Conservation (phyloP, 2,888 invertebrate genomes). For the Mylabris sibirica region DNA sequence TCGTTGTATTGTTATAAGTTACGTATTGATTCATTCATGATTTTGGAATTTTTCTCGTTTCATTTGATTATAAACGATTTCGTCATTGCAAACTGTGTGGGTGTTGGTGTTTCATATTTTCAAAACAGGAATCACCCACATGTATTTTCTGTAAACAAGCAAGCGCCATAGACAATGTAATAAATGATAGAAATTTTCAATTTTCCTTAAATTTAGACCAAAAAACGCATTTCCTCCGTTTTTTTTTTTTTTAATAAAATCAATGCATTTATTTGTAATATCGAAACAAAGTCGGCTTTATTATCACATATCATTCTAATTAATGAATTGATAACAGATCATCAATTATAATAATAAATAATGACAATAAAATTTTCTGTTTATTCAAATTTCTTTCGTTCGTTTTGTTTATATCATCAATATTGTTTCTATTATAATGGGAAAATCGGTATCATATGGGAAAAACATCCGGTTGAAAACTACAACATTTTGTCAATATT, state of each 20-base stretch:
- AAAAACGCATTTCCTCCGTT: not conserved
- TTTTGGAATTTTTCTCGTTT: not conserved
- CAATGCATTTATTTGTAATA: not conserved
- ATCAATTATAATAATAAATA: not conserved
- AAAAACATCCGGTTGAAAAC: slow-evolving; percentile 5
- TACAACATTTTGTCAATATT: not conserved
- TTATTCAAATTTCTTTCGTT: not conserved
- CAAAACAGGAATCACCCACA: slow-evolving; percentile 11
- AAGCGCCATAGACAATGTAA: not conserved
- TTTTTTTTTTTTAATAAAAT: too few species aligned
- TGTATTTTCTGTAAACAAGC: slow-evolving; percentile 4
- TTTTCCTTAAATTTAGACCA: not conserved
- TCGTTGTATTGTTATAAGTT: too few species aligned
- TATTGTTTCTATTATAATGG: not conserved
- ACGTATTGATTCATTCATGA: not conserved
- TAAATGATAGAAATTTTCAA: not conserved
- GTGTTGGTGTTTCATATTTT: slow-evolving; percentile 9
- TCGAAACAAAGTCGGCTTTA: slow-evolving; percentile 4
- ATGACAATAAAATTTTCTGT: slow-evolving; percentile 4
- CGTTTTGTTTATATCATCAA: not conserved
- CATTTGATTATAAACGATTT: slow-evolving; percentile 1
- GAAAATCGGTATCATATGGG: not conserved
- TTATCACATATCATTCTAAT: slow-evolving; percentile 5
- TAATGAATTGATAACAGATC: slow-evolving; percentile 10
- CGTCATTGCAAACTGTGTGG: slow-evolving; percentile 2